Base-by-base conservation (phyloP, 2,113 vertebrate species). In the Anseranas semipalmata region DNA sequence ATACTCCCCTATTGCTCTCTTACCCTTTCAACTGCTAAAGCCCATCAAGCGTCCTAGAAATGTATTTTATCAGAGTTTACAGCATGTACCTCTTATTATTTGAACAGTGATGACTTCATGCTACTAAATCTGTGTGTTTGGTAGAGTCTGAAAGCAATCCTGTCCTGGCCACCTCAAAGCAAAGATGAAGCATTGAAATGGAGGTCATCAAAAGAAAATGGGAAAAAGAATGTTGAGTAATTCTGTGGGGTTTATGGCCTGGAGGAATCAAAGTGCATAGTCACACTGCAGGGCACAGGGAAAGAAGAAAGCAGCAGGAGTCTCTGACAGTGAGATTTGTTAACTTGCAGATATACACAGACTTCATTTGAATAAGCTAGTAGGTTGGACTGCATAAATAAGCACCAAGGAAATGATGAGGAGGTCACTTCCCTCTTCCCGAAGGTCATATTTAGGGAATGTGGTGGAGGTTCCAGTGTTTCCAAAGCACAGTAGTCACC, bases 401-500 rank as follows among this genome's bases (percentile, higher is more conserved):
- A 30, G 10, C 41, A 52, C 45, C 39, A 63, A 59, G 10, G 60
- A 90, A 85, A 21, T 66, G 5, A 27, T 5, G n/a, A 68, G 7
- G 24, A 85, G 17, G 30, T 15, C 5, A 48, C 20, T 68, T 35
- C 27, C 37, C 39, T 43, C 15, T 78, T 77, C 35, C 20, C 59
- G 28, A 91, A 70, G 21, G 46, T 66, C 28, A 9, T 15, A 3
- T 88, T 76, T 62, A 72, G 65, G 20, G 12, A 60, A 3, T 6
- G 3, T 4, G 7, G 12, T n/a, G 12, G 20, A 65, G 14, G 4
- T 72, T n/a, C 24, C 1, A 3, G 1, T 45, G 35, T 53, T 19
- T 59, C 22, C 43, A 48, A 11, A 41, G 16, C 8, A 30, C 12
- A 55, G 3, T 5, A 77, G 15, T 15, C 6, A 56, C 15, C 20